A percentile compares a stretch with the other conserved stretches of the same genome.
Evolutionary conservation across 2,797 vertebrate species (phyloP).

Genomic region (Manis javanica): DNA sequence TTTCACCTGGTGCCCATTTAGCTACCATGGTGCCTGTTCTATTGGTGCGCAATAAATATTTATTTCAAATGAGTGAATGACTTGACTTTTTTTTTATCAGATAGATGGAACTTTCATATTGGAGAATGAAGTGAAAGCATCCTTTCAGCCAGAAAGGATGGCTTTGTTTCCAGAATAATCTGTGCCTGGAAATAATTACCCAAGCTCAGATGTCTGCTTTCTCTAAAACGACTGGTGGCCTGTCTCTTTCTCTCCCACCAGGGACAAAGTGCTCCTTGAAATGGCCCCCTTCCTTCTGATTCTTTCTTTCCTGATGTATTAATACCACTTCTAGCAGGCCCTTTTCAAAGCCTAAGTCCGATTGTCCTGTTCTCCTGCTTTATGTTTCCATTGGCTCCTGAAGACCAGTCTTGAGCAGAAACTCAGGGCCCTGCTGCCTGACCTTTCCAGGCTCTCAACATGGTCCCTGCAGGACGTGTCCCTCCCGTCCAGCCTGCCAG

Average conservation of each 20-base stretch:
- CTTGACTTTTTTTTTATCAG: background rate
- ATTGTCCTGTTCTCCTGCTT: background rate
- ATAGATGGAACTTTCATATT: background rate
- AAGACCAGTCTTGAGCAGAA: background rate
- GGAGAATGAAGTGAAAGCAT: constrained; percentile 32
- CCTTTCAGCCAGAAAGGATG: background rate
- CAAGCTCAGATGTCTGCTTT: background rate
- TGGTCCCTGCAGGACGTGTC: background rate
- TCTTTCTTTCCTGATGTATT: background rate
- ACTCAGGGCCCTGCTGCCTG: background rate
- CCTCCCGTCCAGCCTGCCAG: background rate
- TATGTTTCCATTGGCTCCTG: background rate
- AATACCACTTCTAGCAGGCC: background rate
- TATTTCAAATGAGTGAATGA: background rate
- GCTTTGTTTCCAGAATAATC: constrained; percentile 50
- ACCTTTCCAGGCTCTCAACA: background rate
- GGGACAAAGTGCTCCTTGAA: background rate
- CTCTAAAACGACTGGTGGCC: background rate
- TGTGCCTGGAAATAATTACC: constrained; percentile 55
- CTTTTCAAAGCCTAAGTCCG: background rate
- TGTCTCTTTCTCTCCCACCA: background rate
- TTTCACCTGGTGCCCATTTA: too few relatives aligned
- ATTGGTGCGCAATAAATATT: background rate
- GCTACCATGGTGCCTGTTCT: background rate
- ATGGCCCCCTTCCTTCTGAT: background rate